A percentile compares a stretch with the other conserved stretches of the same genome.
phyloP scores from a whole-genome alignment of 2,797 vertebrate species.

The Chromobotia macracanthus region DNA sequence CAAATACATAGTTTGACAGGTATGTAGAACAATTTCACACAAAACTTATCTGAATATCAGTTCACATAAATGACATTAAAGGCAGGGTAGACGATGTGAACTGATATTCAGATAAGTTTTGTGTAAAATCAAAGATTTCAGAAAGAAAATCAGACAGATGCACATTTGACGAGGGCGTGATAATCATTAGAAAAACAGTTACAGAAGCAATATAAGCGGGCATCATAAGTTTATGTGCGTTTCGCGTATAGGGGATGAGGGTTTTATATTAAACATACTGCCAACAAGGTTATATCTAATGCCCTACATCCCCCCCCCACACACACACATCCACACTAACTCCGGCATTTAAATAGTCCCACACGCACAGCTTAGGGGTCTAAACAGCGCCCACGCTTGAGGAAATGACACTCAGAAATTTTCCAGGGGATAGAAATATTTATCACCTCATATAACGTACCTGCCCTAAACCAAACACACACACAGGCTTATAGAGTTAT shows the following conservation, averaged over 20 bases:
- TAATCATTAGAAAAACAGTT: neutral
- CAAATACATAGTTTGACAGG: no score
- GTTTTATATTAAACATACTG: neutral
- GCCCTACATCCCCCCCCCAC: neutral
- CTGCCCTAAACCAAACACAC: neutral
- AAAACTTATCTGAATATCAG: no score
- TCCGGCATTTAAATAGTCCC: neutral
- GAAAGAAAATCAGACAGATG: neutral
- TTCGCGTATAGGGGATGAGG: neutral
- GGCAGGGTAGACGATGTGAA: no score
- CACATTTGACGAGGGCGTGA: neutral
- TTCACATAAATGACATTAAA: no score
- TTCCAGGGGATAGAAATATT: constrained; percentile 10
- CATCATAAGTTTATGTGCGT: neutral
- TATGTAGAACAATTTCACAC: no score
- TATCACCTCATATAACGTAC: constrained; percentile 1
- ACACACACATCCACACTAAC: neutral
- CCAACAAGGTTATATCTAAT: constrained; percentile 26
- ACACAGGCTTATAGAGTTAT: constrained; percentile 32
- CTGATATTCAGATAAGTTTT: constrained; percentile 5
- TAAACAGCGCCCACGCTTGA: neutral
- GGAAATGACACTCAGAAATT: constrained; percentile 17
- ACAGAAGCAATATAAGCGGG: neutral
- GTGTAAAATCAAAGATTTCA: neutral
- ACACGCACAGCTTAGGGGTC: constrained; percentile 6